Percentiles rank a stretch among this genome's conserved stretches.
These are phyloP conservation scores for Glareola pratincola DNA, from an alignment of 2,113 vertebrate species.

Conservation along the genomic window DNA sequence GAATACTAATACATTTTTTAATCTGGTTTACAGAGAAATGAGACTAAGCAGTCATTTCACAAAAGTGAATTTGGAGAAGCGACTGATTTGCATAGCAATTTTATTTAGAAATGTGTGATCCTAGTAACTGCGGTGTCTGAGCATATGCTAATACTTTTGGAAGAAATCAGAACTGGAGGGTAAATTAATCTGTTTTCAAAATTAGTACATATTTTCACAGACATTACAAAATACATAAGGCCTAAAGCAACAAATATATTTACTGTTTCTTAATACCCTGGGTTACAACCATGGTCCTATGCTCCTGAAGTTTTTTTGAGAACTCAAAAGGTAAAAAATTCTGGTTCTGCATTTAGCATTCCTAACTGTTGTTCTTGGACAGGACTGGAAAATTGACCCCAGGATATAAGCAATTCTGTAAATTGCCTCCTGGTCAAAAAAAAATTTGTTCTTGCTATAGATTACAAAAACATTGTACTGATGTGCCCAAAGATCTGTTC, in stretches of 20 bases:
- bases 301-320: background rate
- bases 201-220: background rate
- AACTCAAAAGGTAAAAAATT: background rate
- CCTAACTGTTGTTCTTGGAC: background rate
- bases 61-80: background rate
- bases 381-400: background rate
- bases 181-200: background rate
- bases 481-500: background rate
- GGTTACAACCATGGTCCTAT: background rate
- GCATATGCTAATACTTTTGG: background rate
- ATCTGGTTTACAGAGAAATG: background rate
- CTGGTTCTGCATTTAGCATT: background rate
- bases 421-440: background rate
- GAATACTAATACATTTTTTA: background rate
- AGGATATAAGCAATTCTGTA: background rate
- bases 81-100: background rate
- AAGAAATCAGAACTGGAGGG: background rate
- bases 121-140: background rate
- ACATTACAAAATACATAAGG: background rate
- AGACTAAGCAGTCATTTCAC: background rate
- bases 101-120: background rate
- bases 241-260: background rate
- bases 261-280: background rate
- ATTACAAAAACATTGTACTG: background rate
- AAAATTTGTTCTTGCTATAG: background rate